Base-by-base conservation (phyloP, 2,797 vertebrate species). In the Notolabrus celidotus region DNA sequence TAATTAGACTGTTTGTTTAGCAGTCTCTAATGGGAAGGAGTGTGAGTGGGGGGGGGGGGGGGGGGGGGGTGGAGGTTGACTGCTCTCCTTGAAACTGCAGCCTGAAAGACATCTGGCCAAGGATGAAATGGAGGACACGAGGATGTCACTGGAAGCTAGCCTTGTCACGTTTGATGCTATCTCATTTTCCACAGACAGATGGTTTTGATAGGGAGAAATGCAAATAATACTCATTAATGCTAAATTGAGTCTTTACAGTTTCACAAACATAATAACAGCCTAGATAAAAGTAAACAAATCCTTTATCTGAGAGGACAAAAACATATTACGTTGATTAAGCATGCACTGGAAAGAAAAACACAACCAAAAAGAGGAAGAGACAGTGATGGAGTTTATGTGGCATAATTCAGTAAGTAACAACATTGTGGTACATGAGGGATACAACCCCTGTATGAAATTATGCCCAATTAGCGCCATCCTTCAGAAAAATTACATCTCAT, bases 1-100 rank as follows among this genome's bases (percentile, higher is more conserved):
- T 91, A 91, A 92, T 92, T 90, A 90, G 83, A 43, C 49, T 83
- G 88, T 90, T 91, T 91, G 89, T 87, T 88, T 88, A 82, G 85
- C 76, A 22, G 68, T 41, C 50, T 80, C 69, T 80, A 87, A 85
- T 86, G 79, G 74, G 68, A 62, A 53, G 67, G 72, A 65, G 50
- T 42, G 80, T 2, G 16, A 73, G 50, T 38, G 34, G 57, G 53
- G 46, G 54, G 67, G 41, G n/a, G n/a, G n/a, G n/a, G n/a, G 46
- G 54, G 67, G 41, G 34, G 57, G 53, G 46, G 54, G 67, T 41
- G 19, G 62, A 73, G 71, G 73, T 71, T 57, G 63, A 71, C 73
- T 65, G 59, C 52, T 87, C 82, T 89, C 81, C 82, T 89, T 90
- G 88, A 88, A 83, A 86, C 58, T 71, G 55, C 34, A 14, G 59